These are phyloP conservation scores for Saccostrea cuccullata DNA, from an alignment of 1,140 invertebrate genomes.

Conservation along the genomic window DNA sequence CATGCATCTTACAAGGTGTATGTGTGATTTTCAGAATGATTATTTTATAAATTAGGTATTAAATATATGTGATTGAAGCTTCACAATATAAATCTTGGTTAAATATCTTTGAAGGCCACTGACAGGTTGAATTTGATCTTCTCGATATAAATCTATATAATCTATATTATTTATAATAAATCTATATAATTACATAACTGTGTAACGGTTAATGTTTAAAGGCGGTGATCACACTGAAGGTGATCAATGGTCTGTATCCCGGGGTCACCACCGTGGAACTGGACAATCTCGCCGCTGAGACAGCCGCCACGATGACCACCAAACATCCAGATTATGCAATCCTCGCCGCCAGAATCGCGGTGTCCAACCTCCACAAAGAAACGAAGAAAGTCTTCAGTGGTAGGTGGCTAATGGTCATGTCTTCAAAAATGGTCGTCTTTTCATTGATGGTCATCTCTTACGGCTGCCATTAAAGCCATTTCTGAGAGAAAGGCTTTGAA, in stretches of 20 bases:
- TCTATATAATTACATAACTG: not conserved
- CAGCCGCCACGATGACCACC: slow-evolving; percentile 96
- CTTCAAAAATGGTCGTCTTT: no score
- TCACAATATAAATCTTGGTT: no score
- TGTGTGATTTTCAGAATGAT: no score
- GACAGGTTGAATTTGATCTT: slow-evolving; percentile 78
- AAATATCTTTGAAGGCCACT: no score
- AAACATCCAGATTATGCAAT: slow-evolving; percentile 98
- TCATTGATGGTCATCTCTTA: no score
- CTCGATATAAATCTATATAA: not conserved
- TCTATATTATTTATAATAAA: not conserved
- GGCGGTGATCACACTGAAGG: slow-evolving; percentile 80
- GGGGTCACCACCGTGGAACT: slow-evolving; percentile 98
- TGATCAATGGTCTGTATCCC: slow-evolving; percentile 95
- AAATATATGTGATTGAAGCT: no score
- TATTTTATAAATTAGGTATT: no score
- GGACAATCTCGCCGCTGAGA: slow-evolving; percentile 98
- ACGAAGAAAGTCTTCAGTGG: slow-evolving; percentile 79
- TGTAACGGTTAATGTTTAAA: slow-evolving; percentile 57
- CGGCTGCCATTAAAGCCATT: not conserved
- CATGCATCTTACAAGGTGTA: no score
- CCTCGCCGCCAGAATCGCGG: slow-evolving; percentile 95
- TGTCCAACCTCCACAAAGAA: slow-evolving; percentile 99
- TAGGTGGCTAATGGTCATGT: slow-evolving; percentile 49
- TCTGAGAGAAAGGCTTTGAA: no score